Evolutionary conservation across 2,797 vertebrate species (phyloP), one percentile per base, ranked within the genome.

Genomic region (Manis crassicaudata): DNA sequence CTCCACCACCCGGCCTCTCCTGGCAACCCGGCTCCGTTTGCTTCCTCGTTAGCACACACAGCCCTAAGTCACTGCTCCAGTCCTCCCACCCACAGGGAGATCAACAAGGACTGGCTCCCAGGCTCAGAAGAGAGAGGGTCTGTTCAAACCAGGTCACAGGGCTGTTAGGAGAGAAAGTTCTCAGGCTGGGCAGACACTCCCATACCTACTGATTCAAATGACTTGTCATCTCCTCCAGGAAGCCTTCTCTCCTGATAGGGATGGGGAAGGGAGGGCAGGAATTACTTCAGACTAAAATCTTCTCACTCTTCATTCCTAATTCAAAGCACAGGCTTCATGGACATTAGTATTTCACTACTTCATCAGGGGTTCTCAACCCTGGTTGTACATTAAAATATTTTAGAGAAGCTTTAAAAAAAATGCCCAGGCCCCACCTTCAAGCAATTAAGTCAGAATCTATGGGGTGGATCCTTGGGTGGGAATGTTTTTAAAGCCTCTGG

Each of bases 351-450:
- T 79, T 77, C 70, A 63, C 65, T 46, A 82, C 54, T 75, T 83
- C 62, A 62, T 52, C 52, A 58, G 56, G 17, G 43, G 32, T 32
- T 79, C 76, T 86, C 23, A 94, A 87, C 25, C 14, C 16, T 85
- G 67, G 56, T 23, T 88, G 46, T 13, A 21, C 67, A 85, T 65
- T 63, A 63, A 50, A 83, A 80, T 83, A 88, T 92, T 76, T 76
- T 67, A 75, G 52, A 35, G 75, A 75, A 87, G 54, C 8, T 88
- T 94, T 52, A 68, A 88, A 92, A 92, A 83, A 18, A 46, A 46
- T 68, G 23, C 8, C 68, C 35, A 60, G 50, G 37, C 16, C 50
- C 20, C 21, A 40, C 37, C 27, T 21, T 83, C 32, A 72, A 17
- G 54, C 37, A 75, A 17, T 60, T 52, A 86, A 76, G 10, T 77